Evolutionary conservation across 2,797 vertebrate genomes (phyloP), one percentile per base, ranked within the genome.

Genomic region (Tangara arthus): DNA sequence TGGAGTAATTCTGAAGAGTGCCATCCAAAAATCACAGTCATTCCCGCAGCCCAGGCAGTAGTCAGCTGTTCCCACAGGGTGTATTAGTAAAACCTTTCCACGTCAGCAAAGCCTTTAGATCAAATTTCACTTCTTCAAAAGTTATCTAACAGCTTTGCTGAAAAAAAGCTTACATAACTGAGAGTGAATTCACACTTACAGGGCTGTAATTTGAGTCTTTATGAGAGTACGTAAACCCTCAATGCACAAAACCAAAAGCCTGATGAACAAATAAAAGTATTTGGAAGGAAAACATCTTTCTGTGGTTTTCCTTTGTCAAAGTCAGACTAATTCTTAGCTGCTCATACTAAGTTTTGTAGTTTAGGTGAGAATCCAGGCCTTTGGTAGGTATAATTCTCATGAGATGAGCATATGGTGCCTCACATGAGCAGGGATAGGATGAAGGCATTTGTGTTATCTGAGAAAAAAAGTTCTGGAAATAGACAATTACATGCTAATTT

Each of bases 31-130:
- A 72, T 87, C 63, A 57, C 78, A 83, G 57, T 69, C 1, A 1
- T 81, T 94, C 42, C 79, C 72, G 56, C 71, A 89, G 41, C 32
- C 34, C 28, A 76, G 63, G 70, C 42, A 0, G 55, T 32, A 94
- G 57, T 91, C 69, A 88, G 27, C 42, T 91, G 50, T 79, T 96
- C 70, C 69, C 66, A 79, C 60, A 46, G 91, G 19, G 2, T 84
- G 28, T 50, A 32, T 91, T 68, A 91, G 26, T 47, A 91, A 93
- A 93, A 91, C 13, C 34, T 89, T 94, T 93, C 88, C 80, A 87
- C 4, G 7, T 56, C 73, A 93, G 66, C 55, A 78, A 77, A 95
- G 27, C 14, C 52, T 76, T 87, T 70, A 84, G 77, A 84, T 87
- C 34, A n/a, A 65, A 84, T 90, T 92, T 73, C 39, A 59, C 27